These are phyloP conservation scores for Delphinus delphis DNA, from an alignment of 2,113 vertebrate species.

Conservation along the genomic window DNA sequence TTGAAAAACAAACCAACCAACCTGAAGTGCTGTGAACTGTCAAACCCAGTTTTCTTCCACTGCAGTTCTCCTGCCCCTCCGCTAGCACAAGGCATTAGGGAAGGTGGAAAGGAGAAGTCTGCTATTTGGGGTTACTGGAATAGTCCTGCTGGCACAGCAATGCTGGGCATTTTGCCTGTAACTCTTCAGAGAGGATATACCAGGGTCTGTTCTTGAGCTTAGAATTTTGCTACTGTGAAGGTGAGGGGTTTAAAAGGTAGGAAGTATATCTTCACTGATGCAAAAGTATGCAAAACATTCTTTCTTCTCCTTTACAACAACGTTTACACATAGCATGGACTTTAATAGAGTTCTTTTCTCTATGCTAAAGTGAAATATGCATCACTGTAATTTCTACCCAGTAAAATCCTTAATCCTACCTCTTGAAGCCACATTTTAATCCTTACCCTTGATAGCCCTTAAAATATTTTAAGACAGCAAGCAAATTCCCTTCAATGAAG, in stretches of 20 bases:
- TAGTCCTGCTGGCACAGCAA: not conserved
- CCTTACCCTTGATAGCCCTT: not conserved
- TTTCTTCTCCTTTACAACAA: not conserved
- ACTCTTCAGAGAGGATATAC: not conserved
- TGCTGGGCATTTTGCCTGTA: not conserved
- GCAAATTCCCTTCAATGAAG: not conserved
- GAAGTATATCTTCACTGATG: not conserved
- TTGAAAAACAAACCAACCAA: not conserved
- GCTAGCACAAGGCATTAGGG: not conserved
- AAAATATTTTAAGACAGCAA: not conserved
- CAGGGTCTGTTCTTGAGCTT: not conserved
- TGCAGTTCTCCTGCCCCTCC: not conserved
- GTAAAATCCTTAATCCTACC: not conserved
- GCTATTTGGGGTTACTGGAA: not conserved
- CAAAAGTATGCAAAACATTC: not conserved
- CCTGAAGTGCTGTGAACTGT: not conserved
- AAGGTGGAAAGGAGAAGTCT: not conserved
- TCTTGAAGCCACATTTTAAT: not conserved
- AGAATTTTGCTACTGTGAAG: not conserved
- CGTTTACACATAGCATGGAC: not conserved
- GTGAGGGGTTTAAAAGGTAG: not conserved
- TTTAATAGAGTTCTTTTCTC: not conserved
- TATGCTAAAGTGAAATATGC: not conserved
- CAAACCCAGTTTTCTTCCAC: not conserved
- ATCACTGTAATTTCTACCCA: not conserved